Percentiles rank a stretch among this genome's conserved stretches.
These are phyloP conservation scores for Villa cingulata DNA, from an alignment of 2,888 invertebrate genomes.

Conservation along the genomic window DNA sequence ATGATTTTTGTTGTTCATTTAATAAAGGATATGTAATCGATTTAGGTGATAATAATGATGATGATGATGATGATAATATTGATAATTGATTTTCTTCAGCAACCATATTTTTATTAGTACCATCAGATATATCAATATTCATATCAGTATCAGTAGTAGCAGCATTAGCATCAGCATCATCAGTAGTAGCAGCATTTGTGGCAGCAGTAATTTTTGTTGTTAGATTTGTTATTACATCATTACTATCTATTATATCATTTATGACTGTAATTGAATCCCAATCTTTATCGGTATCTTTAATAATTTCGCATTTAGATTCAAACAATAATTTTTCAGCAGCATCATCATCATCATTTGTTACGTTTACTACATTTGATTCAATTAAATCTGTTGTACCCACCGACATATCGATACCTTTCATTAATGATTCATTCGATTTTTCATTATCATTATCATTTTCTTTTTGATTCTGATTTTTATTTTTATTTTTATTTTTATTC, in stretches of 20 bases:
- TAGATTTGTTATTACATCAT: too few species aligned
- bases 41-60: neutral
- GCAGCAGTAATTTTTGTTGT: too few species aligned
- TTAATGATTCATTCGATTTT: too few species aligned
- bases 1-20: neutral
- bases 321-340: too few species aligned
- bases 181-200: too few species aligned
- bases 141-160: neutral
- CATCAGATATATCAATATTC: neutral
- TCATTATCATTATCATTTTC: neutral
- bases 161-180: too few species aligned
- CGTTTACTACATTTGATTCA: neutral
- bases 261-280: neutral
- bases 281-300: too few species aligned
- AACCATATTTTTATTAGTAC: too few species aligned
- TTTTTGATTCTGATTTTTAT: constrained; percentile 16
- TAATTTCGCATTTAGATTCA: too few species aligned
- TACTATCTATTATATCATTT: neutral
- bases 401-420: neutral
- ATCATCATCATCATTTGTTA: constrained; percentile 2
- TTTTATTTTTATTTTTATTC: constrained; percentile 19
- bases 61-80: neutral
- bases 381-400: neutral
- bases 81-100: neutral
- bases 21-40: neutral